Percentiles rank a stretch among this genome's conserved stretches.
phyloP scores from a whole-genome alignment of 1,140 invertebrate genomes.

The Leguminivora glycinivorella region DNA sequence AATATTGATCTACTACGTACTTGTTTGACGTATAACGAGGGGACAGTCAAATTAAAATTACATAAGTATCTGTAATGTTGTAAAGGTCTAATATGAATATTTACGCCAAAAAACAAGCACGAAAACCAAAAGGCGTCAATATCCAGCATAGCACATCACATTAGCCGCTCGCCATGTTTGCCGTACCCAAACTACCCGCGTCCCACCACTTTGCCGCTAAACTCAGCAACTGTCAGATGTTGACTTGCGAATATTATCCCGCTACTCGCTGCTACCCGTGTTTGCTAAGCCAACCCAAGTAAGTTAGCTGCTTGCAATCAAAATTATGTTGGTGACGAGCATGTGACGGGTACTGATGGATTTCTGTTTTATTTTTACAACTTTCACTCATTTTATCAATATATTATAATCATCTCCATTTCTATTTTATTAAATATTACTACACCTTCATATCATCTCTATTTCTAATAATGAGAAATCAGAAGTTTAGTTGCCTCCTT shows the following conservation, averaged over 20 bases:
- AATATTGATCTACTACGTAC: too few relatives aligned
- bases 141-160: not conserved
- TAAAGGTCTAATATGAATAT: not conserved
- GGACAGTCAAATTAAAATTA: too few relatives aligned
- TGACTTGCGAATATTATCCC: slow-evolving; percentile 59
- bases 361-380: not conserved
- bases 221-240: slow-evolving; percentile 60
- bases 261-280: slow-evolving; percentile 46
- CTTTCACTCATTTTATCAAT: not conserved
- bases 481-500: too few relatives aligned
- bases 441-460: too few relatives aligned
- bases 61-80: too few relatives aligned
- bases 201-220: slow-evolving; percentile 47
- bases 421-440: too few relatives aligned
- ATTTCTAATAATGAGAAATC: too few relatives aligned
- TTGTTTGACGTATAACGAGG: too few relatives aligned
- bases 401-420: not conserved
- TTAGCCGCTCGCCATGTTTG: slow-evolving; percentile 8
- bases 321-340: slow-evolving; percentile 28
- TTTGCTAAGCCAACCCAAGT: slow-evolving; percentile 39
- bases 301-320: slow-evolving; percentile 45
- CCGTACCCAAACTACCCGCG: slow-evolving; percentile 20
- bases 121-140: not conserved
- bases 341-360: not conserved
- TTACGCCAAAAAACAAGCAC: not conserved